Percentiles rank a stretch among this genome's conserved stretches.
These are phyloP conservation scores for Cyprinodon brontotheroides DNA, from an alignment of 2,113 vertebrate species.

Conservation along the genomic window DNA sequence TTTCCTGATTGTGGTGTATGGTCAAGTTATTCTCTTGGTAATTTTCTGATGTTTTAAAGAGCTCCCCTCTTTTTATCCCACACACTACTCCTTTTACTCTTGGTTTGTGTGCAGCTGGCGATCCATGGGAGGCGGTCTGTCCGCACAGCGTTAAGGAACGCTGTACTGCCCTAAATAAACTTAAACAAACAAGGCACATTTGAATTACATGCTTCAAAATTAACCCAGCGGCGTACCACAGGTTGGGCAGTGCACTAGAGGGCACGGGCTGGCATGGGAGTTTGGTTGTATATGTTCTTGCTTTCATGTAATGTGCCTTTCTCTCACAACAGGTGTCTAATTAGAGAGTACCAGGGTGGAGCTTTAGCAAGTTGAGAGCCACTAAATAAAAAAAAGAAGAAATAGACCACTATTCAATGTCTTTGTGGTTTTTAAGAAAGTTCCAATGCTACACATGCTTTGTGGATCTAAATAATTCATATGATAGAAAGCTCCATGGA, in stretches of 20 bases:
- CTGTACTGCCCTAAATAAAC: constrained; percentile 64
- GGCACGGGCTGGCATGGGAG: constrained; percentile 52
- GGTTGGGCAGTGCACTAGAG: constrained; percentile 55
- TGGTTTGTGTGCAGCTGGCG: constrained; percentile 27
- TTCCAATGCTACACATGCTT: constrained; percentile 29
- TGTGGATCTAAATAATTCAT: constrained; percentile 12
- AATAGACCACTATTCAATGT: constrained; percentile 18
- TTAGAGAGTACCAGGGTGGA: constrained; percentile 68
- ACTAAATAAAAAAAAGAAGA: constrained; percentile 59
- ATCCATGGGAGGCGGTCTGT: constrained; percentile 27
- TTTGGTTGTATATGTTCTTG: constrained; percentile 16
- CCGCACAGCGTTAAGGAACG: constrained; percentile 42
- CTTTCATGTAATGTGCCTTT: constrained; percentile 34
- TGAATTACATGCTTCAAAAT: constrained; percentile 72
- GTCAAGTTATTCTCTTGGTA: background rate
- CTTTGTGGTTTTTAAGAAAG: constrained; percentile 41
- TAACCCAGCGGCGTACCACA: constrained; percentile 59
- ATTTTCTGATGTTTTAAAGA: background rate
- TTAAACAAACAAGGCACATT: constrained; percentile 61
- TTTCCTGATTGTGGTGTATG: background rate
- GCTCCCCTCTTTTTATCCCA: constrained; percentile 9
- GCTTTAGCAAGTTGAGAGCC: constrained; percentile 37
- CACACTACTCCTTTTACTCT: constrained; percentile 40
- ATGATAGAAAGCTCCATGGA: too few relatives aligned
- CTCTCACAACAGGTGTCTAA: constrained; percentile 71